Evolutionary conservation across 2,797 vertebrate genomes (phyloP).

Genomic region (Cirrhinus molitorella): DNA sequence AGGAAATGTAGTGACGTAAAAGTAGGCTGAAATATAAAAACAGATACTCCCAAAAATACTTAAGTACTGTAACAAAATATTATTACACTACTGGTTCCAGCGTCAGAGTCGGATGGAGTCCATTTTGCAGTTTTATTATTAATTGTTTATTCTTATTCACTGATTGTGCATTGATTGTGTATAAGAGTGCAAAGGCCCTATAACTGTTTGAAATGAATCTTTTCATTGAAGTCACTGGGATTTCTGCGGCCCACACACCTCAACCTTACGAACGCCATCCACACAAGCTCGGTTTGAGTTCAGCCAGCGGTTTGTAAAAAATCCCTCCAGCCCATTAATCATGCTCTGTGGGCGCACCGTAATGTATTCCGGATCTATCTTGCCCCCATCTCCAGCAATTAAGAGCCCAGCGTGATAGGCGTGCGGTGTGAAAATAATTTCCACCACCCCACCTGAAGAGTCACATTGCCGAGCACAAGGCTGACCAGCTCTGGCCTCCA

Average conservation of each 20-base stretch:
- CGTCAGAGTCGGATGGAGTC: not conserved
- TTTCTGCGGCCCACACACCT: constrained; percentile 46
- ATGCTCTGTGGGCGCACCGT: constrained; percentile 71
- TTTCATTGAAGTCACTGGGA: constrained; percentile 47
- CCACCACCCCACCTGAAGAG: constrained; percentile 65
- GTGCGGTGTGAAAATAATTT: constrained; percentile 79
- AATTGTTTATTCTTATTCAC: not conserved
- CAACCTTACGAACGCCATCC: constrained; percentile 62
- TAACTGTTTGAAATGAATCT: constrained; percentile 18
- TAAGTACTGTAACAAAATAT: no score
- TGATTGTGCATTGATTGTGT: not conserved
- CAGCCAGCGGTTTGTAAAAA: constrained; percentile 64
- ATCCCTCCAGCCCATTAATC: constrained; percentile 78
- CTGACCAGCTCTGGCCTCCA: constrained; percentile 25
- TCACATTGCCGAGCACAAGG: not conserved
- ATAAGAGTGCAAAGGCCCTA: not conserved
- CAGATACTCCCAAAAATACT: no score
- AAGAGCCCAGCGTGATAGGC: constrained; percentile 77
- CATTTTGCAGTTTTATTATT: not conserved
- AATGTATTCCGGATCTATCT: constrained; percentile 75
- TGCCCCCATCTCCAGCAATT: constrained; percentile 77
- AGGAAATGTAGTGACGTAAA: no score
- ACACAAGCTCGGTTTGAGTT: constrained; percentile 62
- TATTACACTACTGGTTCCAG: no score
- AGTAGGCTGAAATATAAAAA: no score